Evolutionary conservation across 2,113 vertebrate genomes (phyloP).

Genomic region (Hemiscyllium ocellatum): DNA sequence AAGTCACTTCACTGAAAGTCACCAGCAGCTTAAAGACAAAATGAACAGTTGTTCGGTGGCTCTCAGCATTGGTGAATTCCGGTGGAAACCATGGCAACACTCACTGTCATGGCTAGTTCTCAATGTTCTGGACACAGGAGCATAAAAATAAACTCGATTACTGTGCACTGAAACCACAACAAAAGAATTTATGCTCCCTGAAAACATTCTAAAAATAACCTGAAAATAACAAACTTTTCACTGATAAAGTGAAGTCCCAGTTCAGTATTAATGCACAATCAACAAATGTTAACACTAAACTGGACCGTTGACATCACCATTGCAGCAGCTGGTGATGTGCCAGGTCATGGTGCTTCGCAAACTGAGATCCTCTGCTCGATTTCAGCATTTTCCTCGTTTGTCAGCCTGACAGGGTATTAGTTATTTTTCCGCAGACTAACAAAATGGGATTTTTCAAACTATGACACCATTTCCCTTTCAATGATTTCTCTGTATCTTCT

Average conservation of each 20-base stretch:
- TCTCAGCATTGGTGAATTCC: background rate
- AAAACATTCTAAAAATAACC: background rate
- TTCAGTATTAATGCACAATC: background rate
- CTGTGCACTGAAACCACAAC: background rate
- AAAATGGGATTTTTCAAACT: background rate
- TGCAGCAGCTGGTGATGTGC: background rate
- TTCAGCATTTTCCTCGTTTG: background rate
- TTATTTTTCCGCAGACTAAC: background rate
- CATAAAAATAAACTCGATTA: background rate
- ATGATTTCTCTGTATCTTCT: background rate
- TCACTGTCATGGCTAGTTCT: background rate
- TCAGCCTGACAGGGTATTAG: background rate
- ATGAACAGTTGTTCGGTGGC: background rate
- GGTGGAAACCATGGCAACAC: background rate
- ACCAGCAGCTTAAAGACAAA: background rate
- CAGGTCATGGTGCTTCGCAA: background rate
- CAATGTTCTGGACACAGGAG: background rate
- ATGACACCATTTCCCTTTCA: background rate
- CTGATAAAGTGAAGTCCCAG: background rate
- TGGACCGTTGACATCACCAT: background rate
- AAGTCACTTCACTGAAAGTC: background rate
- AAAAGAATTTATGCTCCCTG: background rate
- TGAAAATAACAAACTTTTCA: background rate
- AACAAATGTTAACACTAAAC: background rate
- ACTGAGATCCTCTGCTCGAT: background rate